phyloP scores from a whole-genome alignment of 2,113 vertebrate genomes.

The Pangasianodon hypophthalmus region DNA sequence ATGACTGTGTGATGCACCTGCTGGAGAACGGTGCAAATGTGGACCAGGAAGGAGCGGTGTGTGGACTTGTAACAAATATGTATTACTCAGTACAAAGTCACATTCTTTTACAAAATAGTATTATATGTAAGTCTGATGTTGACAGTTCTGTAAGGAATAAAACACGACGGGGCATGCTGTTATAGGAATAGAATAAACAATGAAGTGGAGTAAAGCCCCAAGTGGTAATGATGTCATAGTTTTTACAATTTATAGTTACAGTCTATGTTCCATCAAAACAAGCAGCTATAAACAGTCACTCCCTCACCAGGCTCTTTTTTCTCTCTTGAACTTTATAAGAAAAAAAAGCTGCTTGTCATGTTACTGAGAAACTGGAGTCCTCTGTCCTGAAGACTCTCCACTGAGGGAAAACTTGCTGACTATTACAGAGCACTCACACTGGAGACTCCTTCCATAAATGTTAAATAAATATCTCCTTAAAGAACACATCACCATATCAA shows the following conservation, averaged over 20 bases:
- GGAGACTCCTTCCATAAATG: background rate
- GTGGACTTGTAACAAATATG: conserved; percentile 40
- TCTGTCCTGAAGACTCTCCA: no score
- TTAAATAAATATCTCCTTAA: background rate
- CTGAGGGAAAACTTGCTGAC: background rate
- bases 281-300: background rate
- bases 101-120: background rate
- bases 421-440: background rate
- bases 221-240: background rate
- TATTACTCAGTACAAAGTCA: no score
- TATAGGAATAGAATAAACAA: background rate
- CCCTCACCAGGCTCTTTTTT: background rate
- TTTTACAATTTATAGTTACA: background rate
- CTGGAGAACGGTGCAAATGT: conserved; percentile 94
- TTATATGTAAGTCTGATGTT: background rate
- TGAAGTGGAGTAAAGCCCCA: background rate
- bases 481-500: background rate
- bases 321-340: background rate
- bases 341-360: background rate
- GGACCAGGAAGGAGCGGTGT: conserved; percentile 96
- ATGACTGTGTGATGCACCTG: conserved; percentile 90
- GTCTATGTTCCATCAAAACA: background rate
- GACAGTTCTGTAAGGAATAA: background rate
- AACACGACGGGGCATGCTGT: background rate
- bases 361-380: no score